These are phyloP conservation scores for Oligia fasciuncula DNA, from an alignment of 2,888 invertebrate genomes.

Conservation along the genomic window DNA sequence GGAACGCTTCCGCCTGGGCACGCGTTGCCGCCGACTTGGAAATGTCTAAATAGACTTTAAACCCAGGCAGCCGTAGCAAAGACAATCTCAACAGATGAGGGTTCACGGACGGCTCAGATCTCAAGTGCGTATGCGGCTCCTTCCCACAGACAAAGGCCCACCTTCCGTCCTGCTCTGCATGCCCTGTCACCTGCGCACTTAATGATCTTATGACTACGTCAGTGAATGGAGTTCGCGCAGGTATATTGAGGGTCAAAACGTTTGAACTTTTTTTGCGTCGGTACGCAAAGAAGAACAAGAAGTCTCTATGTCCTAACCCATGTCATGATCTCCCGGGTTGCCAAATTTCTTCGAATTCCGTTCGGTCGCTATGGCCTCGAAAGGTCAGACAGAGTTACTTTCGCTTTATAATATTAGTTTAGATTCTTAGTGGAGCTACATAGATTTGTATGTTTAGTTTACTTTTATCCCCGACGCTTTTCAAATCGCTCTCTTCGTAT, in stretches of 20 bases:
- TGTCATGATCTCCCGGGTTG: not conserved
- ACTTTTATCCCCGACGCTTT: not conserved
- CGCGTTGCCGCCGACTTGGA: not conserved
- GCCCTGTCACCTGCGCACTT: too few species aligned
- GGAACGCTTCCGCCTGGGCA: not conserved
- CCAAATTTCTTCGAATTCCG: not conserved
- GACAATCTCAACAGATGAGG: too few species aligned
- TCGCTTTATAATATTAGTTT: not conserved
- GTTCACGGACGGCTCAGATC: too few species aligned
- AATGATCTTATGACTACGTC: too few species aligned
- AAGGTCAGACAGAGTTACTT: not conserved
- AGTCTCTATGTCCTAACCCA: not conserved
- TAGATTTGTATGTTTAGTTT: slow-evolving; percentile 30
- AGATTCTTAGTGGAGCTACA: not conserved
- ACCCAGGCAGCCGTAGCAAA: not conserved
- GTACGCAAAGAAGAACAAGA: not conserved
- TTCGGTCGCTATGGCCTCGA: not conserved
- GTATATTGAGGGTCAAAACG: not conserved
- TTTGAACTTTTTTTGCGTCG: not conserved
- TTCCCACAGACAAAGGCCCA: too few species aligned
- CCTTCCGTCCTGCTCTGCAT: too few species aligned
- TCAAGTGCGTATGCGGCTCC: too few species aligned
- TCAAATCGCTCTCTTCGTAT: not conserved
- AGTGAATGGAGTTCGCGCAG: too few species aligned
- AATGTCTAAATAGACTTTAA: not conserved